Conservation (phyloP, 2,113 vertebrate genomes). For the Aleadryas rufinucha region DNA sequence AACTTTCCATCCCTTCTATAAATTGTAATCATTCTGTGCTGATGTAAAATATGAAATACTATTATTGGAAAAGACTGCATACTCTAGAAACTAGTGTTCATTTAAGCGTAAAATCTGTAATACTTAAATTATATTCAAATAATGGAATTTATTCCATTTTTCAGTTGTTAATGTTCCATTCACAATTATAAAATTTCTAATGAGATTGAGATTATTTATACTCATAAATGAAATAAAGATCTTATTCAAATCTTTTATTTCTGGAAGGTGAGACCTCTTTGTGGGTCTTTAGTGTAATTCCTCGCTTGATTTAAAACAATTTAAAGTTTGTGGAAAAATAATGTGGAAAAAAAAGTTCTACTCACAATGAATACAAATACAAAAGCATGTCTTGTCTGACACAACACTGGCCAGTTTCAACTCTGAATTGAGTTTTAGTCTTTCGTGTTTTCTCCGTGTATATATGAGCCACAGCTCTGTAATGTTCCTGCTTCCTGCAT, state of each 20-base stretch:
- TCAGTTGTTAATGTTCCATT: not conserved
- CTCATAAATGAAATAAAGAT: not conserved
- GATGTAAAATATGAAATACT: not conserved
- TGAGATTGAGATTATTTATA: not conserved
- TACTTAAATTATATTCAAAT: not conserved
- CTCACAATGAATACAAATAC: not conserved
- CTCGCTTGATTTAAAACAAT: not conserved
- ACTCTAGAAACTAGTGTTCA: not conserved
- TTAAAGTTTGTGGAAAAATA: not conserved
- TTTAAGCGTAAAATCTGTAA: not conserved
- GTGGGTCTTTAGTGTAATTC: not conserved
- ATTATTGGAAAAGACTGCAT: not conserved
- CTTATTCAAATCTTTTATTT: not conserved
- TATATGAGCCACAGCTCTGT: not conserved
- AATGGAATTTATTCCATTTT: not conserved
- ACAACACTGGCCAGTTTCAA: not conserved
- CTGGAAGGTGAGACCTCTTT: not conserved
- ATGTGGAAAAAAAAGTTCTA: not conserved
- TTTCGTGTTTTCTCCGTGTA: fast-evolving
- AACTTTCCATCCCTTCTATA: not conserved
- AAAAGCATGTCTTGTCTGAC: not conserved
- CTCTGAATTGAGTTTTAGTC: not conserved
- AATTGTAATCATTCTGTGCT: not conserved
- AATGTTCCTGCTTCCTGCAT: not conserved
- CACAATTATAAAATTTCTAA: not conserved